Percentiles rank a stretch among this genome's conserved stretches.
Evolutionary conservation across 2,113 vertebrate genomes (phyloP).

Genomic region (Ageneiosus marmoratus): DNA sequence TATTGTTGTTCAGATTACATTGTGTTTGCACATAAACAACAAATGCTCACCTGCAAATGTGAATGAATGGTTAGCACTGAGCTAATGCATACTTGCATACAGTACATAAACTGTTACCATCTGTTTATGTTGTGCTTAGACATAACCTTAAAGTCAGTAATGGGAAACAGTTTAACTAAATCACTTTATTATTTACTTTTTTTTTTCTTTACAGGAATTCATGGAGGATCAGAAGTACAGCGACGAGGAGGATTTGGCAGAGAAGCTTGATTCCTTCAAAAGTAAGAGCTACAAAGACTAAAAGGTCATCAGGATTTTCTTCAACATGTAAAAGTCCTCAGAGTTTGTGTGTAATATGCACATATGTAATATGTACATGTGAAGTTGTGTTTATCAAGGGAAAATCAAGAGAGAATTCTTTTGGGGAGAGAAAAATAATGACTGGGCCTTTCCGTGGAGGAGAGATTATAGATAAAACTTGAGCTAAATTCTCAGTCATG

Average conservation of each 20-base stretch:
- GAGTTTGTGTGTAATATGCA: not conserved
- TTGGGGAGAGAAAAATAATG: not conserved
- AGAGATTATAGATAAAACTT: not conserved
- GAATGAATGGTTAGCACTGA: not conserved
- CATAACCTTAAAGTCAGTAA: not conserved
- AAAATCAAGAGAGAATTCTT: slow-evolving; percentile 10
- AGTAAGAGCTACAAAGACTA: slow-evolving; percentile 73
- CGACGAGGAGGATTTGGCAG: slow-evolving; percentile 87
- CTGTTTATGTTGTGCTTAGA: not conserved
- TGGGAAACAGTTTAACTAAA: not conserved
- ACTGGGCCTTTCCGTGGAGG: not conserved
- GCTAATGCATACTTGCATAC: not conserved
- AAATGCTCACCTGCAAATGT: not conserved
- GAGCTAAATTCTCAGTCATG: slow-evolving; percentile 14
- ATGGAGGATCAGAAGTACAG: slow-evolving; percentile 94
- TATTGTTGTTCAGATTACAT: not conserved
- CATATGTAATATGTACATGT: not conserved
- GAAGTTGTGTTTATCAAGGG: slow-evolving; percentile 16
- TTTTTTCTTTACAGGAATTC: slow-evolving; percentile 77
- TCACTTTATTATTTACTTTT: not conserved
- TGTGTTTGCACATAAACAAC: not conserved
- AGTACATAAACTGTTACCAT: not conserved
- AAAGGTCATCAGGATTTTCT: not conserved
- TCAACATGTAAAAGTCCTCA: not conserved
- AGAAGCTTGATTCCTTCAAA: slow-evolving; percentile 90